Base-by-base conservation (phyloP, 2,113 vertebrate genomes). In the Spea bombifrons region DNA sequence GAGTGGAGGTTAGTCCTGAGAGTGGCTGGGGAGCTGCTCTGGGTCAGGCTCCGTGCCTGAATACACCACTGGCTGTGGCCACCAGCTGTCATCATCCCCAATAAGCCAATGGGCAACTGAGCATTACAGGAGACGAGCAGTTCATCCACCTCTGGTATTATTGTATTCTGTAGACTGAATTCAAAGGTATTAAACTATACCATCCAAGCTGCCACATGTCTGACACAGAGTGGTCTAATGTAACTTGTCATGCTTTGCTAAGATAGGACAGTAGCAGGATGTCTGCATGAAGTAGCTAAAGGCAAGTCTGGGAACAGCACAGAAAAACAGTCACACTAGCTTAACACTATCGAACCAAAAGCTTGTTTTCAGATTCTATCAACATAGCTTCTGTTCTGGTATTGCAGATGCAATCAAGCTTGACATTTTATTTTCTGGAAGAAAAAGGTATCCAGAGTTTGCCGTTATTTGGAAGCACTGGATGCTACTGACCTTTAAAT, bases 301-400 rank as follows among this genome's bases (percentile, higher is more conserved):
- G 66, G 75, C 75, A 77, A 77, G 69, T 43, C 13, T 76, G 67
- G 44, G 59, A 76, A 67, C 48, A 57, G 63, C 75, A 57, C 66
- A 59, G 44, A 69, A 69, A 66, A 65, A 16, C 53, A 49, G 67
- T 77, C 67, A 77, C 5, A n/a, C 10, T 70, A 70, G 67, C 46
- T 76, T 76, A 61, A 53, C 45, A 30, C 17, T 70, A 67, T 49
- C 46, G 47, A 59, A 61, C 4, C 3, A 61, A 49, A 77, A 61
- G 46, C 16, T 59, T 15, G 55, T 77, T 77, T 13, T n/a, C 15
- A 43, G 57, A 70, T 77, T 66, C 70, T 66, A 77, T 53, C 67
- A 49, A 57, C 16, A 43, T 63, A 67, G 16, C 66, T 57, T 46
- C 63, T 77, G 45, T 63, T 61, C 66, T 59, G 66, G 67, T 70